Conservation (phyloP, 1,140 invertebrate species). For the Bombus affinis region DNA sequence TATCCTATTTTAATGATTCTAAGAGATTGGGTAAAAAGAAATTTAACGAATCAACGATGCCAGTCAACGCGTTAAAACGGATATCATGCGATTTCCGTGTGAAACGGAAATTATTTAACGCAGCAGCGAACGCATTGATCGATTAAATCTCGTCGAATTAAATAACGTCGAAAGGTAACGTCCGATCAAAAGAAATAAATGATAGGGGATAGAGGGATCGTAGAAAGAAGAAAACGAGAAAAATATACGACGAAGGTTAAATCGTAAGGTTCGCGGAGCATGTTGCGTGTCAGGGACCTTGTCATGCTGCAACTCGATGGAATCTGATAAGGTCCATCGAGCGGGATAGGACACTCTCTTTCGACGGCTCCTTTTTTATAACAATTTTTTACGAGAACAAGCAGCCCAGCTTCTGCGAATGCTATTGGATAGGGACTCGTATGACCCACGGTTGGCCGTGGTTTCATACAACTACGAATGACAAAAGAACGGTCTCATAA, state of each 20-base stretch:
- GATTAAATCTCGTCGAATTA: neutral
- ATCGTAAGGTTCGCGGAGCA: neutral
- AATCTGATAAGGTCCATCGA: conserved; percentile 41
- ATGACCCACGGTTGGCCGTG: neutral
- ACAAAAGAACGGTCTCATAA: neutral
- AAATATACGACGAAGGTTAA: neutral
- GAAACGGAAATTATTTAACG: too few relatives aligned
- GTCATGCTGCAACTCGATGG: conserved; percentile 25
- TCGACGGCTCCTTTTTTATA: conserved; percentile 8
- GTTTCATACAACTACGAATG: neutral
- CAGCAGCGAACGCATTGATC: neutral
- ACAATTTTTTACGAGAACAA: conserved; percentile 17
- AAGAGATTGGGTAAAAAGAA: too few relatives aligned
- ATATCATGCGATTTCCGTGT: too few relatives aligned
- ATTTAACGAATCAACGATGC: too few relatives aligned
- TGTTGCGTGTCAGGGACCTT: neutral
- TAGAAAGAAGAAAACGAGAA: neutral
- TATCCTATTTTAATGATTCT: too few relatives aligned
- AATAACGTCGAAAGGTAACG: accelerated
- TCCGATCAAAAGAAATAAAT: neutral
- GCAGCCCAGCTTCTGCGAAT: neutral
- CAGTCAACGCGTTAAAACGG: too few relatives aligned
- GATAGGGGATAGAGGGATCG: neutral
- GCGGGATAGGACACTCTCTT: conserved; percentile 7
- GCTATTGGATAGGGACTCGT: conserved; percentile 4